Base-by-base conservation (phyloP, 2,113 vertebrate genomes). In the Melanostigma gelatinosum region DNA sequence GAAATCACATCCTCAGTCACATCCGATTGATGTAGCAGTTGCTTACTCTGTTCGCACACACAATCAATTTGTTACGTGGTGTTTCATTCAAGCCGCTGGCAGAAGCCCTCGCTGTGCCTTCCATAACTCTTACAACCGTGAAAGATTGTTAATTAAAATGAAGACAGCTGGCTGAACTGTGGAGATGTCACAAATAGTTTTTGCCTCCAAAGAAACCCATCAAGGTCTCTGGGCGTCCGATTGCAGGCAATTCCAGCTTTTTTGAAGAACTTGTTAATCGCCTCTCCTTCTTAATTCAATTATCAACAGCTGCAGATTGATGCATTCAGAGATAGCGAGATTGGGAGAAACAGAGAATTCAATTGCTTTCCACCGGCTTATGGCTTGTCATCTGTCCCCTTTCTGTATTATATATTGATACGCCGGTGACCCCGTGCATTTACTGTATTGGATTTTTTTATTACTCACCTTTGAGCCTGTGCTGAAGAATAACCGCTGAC, bases 391-490 rank as follows among this genome's bases (percentile, higher is more conserved):
- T 92, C 89, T 94, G 83, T 95, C 89, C 92, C 91, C 94, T 93
- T 94, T 94, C 93, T 93, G 86, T 94, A 88, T 96, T 95, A 95
- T 95, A 93, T 96, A 94, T 93, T 86, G 89, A 93, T 92, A 94
- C 92, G 88, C 91, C 79, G 86, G 77, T 93, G 95, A 94, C 95
- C 96, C 92, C 77, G 88, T 94, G 94, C 94, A 94, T 96, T 95
- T 96, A 95, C 94, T 95, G 90, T 95, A 93, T 91, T 96, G 92
- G 93, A 94, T 95, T 96, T 97, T 96, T 97, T 98, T 97, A 96
- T 96, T 77, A 88, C 86, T 94, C 94, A 96, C 95, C 95, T 95
- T 94, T 96, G 95, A 96, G 95, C 96, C 94, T 88, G 94, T 95
- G 94, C 89, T 89, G 78, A 93, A 90, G 95, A 96, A 96, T 94